Evolutionary conservation across 2,113 vertebrate genomes (phyloP).

Genomic region (Myrmecophaga tridactyla): DNA sequence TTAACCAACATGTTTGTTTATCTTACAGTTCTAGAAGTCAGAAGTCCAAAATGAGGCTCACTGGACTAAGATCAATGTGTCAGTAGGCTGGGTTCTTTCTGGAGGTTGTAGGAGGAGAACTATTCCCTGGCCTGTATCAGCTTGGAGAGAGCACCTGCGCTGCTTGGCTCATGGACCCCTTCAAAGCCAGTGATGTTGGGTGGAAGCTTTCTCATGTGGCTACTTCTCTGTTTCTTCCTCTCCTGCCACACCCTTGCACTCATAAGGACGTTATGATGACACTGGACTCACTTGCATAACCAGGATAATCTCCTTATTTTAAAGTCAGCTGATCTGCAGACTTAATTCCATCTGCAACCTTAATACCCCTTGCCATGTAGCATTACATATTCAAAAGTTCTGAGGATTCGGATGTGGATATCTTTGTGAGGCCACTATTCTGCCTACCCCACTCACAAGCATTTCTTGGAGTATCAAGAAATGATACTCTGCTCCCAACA

Average conservation of each 20-base stretch:
- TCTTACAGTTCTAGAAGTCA: background rate
- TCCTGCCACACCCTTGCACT: background rate
- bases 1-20: background rate
- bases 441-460: background rate
- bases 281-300: background rate
- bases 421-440: background rate
- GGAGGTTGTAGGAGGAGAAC: background rate
- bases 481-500: fast-evolving
- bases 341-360: background rate
- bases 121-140: background rate
- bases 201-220: background rate
- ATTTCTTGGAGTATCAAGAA: background rate
- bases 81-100: background rate
- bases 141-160: background rate
- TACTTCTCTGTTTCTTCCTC: background rate
- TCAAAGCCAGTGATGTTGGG: background rate
- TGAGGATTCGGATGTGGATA: background rate
- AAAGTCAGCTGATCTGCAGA: background rate
- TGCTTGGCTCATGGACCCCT: background rate
- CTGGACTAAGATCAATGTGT: background rate
- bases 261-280: background rate
- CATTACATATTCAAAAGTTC: background rate
- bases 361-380: background rate
- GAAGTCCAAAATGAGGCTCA: background rate
- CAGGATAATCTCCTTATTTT: background rate